Percentiles rank a stretch among this genome's conserved stretches.
Evolutionary conservation across 2,113 vertebrate genomes (phyloP).

Genomic region (Epinephelus moara): DNA sequence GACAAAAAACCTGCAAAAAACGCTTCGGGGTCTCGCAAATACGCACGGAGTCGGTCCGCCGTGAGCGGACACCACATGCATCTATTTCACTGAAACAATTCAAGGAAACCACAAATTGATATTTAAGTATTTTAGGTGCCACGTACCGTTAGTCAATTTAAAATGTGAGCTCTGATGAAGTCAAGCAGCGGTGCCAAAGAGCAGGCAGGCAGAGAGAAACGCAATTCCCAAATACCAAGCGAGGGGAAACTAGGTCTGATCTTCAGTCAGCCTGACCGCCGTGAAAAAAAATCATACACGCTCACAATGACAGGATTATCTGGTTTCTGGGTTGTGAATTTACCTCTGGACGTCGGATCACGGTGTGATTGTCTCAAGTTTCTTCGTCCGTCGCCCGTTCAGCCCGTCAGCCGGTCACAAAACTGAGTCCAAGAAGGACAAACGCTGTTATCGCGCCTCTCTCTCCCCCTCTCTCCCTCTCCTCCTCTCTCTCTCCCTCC

Average conservation of each 20-base stretch:
- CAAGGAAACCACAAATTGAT: neutral
- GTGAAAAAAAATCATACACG: neutral
- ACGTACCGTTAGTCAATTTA: neutral
- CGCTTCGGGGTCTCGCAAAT: constrained; percentile 30
- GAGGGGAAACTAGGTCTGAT: constrained; percentile 62
- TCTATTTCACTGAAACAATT: neutral
- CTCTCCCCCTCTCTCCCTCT: constrained; percentile 32
- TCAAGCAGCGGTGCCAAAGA: constrained; percentile 47
- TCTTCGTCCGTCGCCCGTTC: constrained; percentile 56
- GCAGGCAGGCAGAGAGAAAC: constrained; percentile 24
- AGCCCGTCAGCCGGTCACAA: constrained; percentile 66
- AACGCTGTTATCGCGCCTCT: constrained; percentile 69
- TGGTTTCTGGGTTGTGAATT: neutral
- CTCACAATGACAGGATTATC: constrained; percentile 1
- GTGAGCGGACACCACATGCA: constrained; percentile 28
- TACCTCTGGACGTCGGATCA: constrained; percentile 75
- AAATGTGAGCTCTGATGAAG: constrained; percentile 16
- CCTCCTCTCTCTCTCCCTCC: constrained; percentile 32
- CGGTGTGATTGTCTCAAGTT: constrained; percentile 64
- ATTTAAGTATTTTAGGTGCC: neutral
- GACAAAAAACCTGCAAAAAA: neutral
- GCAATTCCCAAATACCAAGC: constrained; percentile 54
- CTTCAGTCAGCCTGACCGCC: constrained; percentile 51
- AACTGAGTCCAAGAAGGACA: constrained; percentile 79
- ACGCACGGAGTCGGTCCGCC: constrained; percentile 53